phyloP scores from a whole-genome alignment of 2,797 vertebrate genomes.

The Zalophus californianus region DNA sequence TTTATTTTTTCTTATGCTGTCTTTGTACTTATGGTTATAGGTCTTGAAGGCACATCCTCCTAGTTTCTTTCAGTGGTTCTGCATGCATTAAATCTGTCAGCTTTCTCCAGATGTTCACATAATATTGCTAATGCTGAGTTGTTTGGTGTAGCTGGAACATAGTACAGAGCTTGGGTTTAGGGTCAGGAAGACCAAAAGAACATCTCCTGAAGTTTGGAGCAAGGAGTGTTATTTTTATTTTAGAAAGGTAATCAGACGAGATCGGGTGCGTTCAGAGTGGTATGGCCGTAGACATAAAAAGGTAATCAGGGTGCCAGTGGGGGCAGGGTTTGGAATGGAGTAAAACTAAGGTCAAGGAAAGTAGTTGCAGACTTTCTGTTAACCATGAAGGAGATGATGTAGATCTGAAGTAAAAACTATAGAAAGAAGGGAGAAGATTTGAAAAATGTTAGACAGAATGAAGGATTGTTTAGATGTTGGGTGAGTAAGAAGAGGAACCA shows the following conservation, averaged over 20 bases:
- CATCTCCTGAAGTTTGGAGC: background rate
- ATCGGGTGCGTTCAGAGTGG: too few relatives aligned
- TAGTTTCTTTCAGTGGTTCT: background rate
- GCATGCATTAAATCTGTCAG: background rate
- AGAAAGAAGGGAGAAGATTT: background rate
- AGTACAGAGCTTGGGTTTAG: background rate
- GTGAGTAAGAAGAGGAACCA: background rate
- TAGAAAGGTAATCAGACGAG: background rate
- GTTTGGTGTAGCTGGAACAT: background rate
- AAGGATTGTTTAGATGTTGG: background rate
- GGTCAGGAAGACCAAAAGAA: background rate
- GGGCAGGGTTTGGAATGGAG: background rate
- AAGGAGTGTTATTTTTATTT: conserved; percentile 15
- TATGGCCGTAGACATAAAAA: background rate
- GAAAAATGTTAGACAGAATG: conserved; percentile 8
- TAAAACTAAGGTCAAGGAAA: background rate
- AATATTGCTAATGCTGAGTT: background rate
- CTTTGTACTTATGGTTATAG: background rate
- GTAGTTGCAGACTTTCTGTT: background rate
- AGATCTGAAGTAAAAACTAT: background rate
- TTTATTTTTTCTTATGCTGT: background rate
- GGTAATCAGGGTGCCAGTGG: background rate
- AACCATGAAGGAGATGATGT: background rate
- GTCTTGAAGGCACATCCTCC: background rate
- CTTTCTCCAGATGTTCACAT: background rate